Evolutionary conservation across 2,888 invertebrate genomes (phyloP).

Genomic region (Cyrtodaria siliqua): DNA sequence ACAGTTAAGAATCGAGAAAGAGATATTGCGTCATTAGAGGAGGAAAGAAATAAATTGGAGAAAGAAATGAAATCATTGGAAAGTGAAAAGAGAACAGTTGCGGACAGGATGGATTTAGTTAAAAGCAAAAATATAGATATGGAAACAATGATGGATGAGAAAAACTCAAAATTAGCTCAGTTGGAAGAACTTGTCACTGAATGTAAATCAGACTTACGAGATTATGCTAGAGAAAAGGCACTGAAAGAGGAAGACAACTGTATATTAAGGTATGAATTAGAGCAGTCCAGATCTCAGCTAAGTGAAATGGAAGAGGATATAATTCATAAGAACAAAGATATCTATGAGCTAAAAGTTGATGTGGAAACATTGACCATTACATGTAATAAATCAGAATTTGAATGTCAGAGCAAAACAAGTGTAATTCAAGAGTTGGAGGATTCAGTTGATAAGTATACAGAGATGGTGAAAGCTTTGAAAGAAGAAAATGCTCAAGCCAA

Average conservation of each 20-base stretch:
- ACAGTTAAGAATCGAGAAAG: slow-evolving; percentile 27
- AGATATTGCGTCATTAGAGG: slow-evolving; percentile 26
- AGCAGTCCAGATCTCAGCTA: slow-evolving; percentile 15
- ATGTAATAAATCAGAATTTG: background rate
- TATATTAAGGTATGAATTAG: slow-evolving; percentile 13
- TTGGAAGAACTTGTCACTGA: slow-evolving; percentile 17
- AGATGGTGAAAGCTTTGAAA: slow-evolving; percentile 19
- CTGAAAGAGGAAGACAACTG: slow-evolving; percentile 21
- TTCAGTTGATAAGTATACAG: slow-evolving; percentile 12
- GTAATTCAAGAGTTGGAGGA: slow-evolving; percentile 39
- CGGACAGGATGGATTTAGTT: slow-evolving; percentile 11
- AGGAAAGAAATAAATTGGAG: slow-evolving; percentile 34
- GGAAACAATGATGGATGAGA: slow-evolving; percentile 8
- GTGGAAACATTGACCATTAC: background rate
- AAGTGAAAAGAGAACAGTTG: background rate
- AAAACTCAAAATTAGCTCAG: background rate
- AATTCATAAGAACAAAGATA: background rate
- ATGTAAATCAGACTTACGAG: slow-evolving; percentile 2
- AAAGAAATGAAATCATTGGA: slow-evolving; percentile 12
- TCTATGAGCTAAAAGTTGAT: background rate
- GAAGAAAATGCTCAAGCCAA: slow-evolving; percentile 23
- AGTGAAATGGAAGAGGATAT: slow-evolving; percentile 20
- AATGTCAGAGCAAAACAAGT: slow-evolving; percentile 24
- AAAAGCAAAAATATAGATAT: slow-evolving; percentile 26
- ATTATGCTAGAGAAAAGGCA: slow-evolving; percentile 12